Evolutionary conservation across 2,797 vertebrate species (phyloP), one percentile per base, ranked within the genome.

Genomic region (Meda fulgida): DNA sequence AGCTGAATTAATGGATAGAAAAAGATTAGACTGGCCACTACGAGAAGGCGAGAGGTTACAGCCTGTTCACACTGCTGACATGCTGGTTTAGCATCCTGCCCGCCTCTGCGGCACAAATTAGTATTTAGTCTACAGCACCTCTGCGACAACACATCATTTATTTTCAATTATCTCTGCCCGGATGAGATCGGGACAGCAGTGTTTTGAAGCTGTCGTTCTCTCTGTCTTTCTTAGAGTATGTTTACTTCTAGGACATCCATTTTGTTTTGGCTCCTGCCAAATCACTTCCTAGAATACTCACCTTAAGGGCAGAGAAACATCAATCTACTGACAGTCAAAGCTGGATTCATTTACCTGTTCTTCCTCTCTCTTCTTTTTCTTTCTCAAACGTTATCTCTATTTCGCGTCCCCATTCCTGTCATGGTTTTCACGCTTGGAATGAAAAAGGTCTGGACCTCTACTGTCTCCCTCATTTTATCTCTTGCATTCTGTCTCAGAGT

Each of bases 111-210:
- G 91, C 89, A 89, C 90, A 93, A 92, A 95, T 95, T 90, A 94
- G 92, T 92, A 94, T 94, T 94, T 94, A 92, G 91, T 92, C 92
- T 92, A 91, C 91, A 92, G 91, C 91, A 89, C 87, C 91, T 90
- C 93, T 94, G 94, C 93, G 89, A 93, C 94, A 94, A 92, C 91
- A 89, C 88, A 86, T 91, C 91, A 92, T 94, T 94, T 94, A 94
- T 95, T 94, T 94, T 92, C 93, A 94, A 93, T 94, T 93, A 94
- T 92, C 90, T 88, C 87, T 72, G 88, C 76, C 77, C 43, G 67
- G 55, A 85, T 85, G 84, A 92, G 90, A 92, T 87, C 85, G 89
- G 87, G 87, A 87, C 86, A 85, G 85, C 81, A 85, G 82, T 81
- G 84, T 75, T 85, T 73, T 80, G 65, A 71, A 79, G 77, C 29